These are phyloP conservation scores for Oreotrochilus melanogaster DNA, from an alignment of 2,113 vertebrate species.

Conservation along the genomic window DNA sequence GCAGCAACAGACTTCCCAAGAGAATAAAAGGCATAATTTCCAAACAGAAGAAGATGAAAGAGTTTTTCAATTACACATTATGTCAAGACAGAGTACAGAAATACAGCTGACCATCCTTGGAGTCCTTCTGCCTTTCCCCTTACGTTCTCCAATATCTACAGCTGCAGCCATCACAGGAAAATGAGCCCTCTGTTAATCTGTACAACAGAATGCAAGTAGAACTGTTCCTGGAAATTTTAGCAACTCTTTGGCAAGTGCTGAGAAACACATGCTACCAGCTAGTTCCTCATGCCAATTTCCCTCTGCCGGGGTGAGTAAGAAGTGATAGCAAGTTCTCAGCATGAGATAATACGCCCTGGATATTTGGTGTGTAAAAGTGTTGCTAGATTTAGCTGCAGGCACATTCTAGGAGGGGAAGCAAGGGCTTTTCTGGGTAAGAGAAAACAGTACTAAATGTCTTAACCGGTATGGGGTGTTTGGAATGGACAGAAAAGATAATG, in stretches of 20 bases:
- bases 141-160: neutral
- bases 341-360: neutral
- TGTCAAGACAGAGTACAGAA: neutral
- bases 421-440: neutral
- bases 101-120: neutral
- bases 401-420: neutral
- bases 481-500: neutral
- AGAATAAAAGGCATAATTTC: neutral
- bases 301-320: neutral
- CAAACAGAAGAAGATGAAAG: neutral
- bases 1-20: neutral
- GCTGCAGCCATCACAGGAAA: constrained; percentile 3
- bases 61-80: neutral
- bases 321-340: neutral
- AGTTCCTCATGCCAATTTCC: neutral
- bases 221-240: neutral
- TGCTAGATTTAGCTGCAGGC: neutral
- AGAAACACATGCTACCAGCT: neutral
- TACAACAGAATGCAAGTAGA: neutral
- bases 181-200: neutral
- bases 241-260: neutral
- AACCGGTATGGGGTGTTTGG: neutral
- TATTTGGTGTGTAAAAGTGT: neutral
- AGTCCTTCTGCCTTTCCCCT: neutral
- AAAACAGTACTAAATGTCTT: neutral